Base-by-base conservation (phyloP, 1,140 invertebrate genomes). In the Listronotus oregonensis region DNA sequence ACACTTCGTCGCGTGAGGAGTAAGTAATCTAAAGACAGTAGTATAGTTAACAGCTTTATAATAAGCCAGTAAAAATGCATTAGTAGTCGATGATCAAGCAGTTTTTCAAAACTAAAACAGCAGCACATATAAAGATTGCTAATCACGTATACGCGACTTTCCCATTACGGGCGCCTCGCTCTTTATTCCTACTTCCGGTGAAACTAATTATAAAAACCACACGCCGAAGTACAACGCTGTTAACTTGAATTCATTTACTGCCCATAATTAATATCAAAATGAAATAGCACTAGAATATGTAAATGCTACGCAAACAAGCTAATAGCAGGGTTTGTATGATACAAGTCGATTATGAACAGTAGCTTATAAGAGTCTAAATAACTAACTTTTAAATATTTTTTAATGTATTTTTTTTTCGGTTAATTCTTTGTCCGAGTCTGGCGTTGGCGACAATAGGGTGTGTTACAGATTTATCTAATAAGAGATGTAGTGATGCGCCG, bases 51-150 rank as follows among this genome's bases (percentile, higher is more conserved):
- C 60, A 54, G 51, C 60, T 40, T 60, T 60, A 58, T 72, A 71
- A 72, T 72, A 58, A 72, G 61, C 66, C 56, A 52, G 60, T 65
- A 67, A 68, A 72, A 72, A 72, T 72, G 66, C 71, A 72, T 72
- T 70, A 67, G 52, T 32, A 64, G 49, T 34, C 46, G 64, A 72
- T 72, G 71, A 72, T 65, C 32, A 44, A 58, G 71, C 71, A 67
- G 39, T 59, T 68, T 72, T 56, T 43, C 39, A 47, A 32, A 31
- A 12, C n/a, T 40, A 51, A 60, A 66, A 66, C 50, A 55, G 56
- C 63, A 56, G 39, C 64, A 63, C 65, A 60, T 62, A 57, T 67
- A 59, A 64, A 68, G 68, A 72, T 72, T 66, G 68, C 68, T 72
- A 70, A 72, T 72, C 66, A 64, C 42, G 40, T 34, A 56, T 65